phyloP scores from a whole-genome alignment of 2,797 vertebrate species.

The Pangasius krempfi region DNA sequence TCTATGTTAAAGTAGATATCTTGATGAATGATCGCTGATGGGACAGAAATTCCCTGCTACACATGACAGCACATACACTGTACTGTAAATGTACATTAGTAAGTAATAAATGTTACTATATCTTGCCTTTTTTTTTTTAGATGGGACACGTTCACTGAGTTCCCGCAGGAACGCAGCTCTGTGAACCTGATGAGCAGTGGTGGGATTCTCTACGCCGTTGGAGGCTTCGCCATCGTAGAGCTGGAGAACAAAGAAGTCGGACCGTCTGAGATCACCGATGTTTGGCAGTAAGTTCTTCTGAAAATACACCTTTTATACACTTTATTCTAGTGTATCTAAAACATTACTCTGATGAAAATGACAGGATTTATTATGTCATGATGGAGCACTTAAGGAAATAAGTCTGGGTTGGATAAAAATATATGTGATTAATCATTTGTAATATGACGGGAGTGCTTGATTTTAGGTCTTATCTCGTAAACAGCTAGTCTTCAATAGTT shows the following conservation, averaged over 20 bases:
- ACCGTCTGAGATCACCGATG: conserved; percentile 93
- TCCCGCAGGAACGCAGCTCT: conserved; percentile 97
- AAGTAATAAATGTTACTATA: background rate
- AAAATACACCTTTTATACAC: background rate
- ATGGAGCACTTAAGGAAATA: background rate
- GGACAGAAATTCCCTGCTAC: background rate
- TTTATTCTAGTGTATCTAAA: background rate
- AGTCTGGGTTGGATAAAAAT: background rate
- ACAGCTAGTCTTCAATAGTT: background rate
- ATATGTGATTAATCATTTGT: too few species aligned
- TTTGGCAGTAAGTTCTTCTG: conserved; percentile 93
- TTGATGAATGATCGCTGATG: background rate
- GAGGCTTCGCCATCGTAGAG: conserved; percentile 93
- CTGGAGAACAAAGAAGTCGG: conserved; percentile 90
- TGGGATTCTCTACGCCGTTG: conserved; percentile 87
- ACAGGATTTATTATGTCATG: background rate
- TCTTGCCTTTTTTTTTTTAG: conserved; percentile 65
- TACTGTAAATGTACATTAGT: background rate
- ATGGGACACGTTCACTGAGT: conserved; percentile 92
- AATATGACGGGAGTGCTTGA: too few species aligned
- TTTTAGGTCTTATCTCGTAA: too few species aligned
- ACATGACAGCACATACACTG: background rate
- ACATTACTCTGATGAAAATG: background rate
- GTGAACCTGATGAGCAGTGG: conserved; percentile 85
- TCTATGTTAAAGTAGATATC: background rate